phyloP scores from a whole-genome alignment of 53 echinoderm and acorn worm genomes.

The Hippasteria phrygiana region DNA sequence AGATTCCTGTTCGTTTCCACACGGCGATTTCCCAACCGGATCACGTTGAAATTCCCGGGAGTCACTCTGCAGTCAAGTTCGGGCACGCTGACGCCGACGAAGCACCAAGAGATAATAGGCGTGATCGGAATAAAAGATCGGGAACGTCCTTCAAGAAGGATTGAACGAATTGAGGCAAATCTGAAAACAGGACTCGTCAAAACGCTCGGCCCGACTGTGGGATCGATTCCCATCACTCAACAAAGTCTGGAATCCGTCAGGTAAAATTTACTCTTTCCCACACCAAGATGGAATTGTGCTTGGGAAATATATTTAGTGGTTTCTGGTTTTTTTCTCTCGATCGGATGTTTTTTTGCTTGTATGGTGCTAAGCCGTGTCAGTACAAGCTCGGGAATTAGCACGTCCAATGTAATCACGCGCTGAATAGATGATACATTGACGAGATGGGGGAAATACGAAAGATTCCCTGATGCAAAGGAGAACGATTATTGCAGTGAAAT shows the following conservation, averaged over 20 bases:
- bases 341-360: not conserved
- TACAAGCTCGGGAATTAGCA: not conserved
- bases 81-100: not conserved
- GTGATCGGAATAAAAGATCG: slow-evolving; percentile 23
- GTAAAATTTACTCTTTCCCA: not conserved
- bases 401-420: not conserved
- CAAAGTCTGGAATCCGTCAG: not conserved
- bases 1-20: too few relatives aligned
- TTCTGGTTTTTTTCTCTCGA: not conserved
- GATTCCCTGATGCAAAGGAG: not conserved
- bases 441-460: not conserved
- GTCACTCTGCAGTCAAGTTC: too few relatives aligned
- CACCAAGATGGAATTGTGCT: not conserved
- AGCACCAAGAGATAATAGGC: not conserved
- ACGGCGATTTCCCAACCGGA: too few relatives aligned
- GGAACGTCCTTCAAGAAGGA: slow-evolving; percentile 39
- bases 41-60: too few relatives aligned
- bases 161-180: slow-evolving; percentile 37
- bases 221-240: slow-evolving; percentile 7
- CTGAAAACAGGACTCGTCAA: slow-evolving; percentile 32
- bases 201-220: not conserved
- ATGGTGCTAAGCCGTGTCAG: not conserved
- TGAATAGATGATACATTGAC: not conserved
- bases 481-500: too few relatives aligned
- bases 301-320: not conserved